Base-by-base conservation (phyloP, 2,113 vertebrate species). In the Chamaea fasciata region DNA sequence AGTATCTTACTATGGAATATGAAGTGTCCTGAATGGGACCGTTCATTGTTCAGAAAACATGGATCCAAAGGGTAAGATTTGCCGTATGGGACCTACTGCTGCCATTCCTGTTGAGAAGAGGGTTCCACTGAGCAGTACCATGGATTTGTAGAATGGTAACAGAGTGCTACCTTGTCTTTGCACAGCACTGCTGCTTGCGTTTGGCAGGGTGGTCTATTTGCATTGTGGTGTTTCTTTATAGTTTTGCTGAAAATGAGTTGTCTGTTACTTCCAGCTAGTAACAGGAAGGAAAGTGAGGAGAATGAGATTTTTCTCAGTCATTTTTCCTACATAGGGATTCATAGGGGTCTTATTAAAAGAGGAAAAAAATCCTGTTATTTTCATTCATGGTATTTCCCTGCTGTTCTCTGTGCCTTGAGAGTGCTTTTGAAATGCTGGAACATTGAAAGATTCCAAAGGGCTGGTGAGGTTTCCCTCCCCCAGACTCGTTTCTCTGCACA, bases 221-320 rank as follows among this genome's bases (percentile, higher is more conserved):
- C 69, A 13, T 8, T 3, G 0, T n/a, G 71, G 31, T 64, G 47
- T 37, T 71, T 14, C 46, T n/a, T 1, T 37, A 13, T 46, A 0
- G 7, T 78, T 70, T 63, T 67, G 52, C 37, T 68, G 26, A 62
- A 82, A 83, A 23, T 31, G 1, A 16, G 26, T 49, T 55, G 3
- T 46, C 20, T 47, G 22, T 44, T 77, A 28, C n/a, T 46, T 70
- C 16, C 28, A 53, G 11, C 12, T 44, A 55, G 28, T 67, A 81
- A 49, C 0, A 21, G 74, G 37, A 26, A 70, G 53, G 42, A 77
- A 77, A n/a, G 65, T 26, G 55, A 46, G n/a, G 56, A 81, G 31
- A 82, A n/a, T 35, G 9, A 24, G 9, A 39, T 52, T 68, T 31
- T 92, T 30, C 13, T 0, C 0, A 21, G 26, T 67, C 2, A 10